Base-by-base conservation (phyloP, 2,888 invertebrate species). In the Thyatira batis region DNA sequence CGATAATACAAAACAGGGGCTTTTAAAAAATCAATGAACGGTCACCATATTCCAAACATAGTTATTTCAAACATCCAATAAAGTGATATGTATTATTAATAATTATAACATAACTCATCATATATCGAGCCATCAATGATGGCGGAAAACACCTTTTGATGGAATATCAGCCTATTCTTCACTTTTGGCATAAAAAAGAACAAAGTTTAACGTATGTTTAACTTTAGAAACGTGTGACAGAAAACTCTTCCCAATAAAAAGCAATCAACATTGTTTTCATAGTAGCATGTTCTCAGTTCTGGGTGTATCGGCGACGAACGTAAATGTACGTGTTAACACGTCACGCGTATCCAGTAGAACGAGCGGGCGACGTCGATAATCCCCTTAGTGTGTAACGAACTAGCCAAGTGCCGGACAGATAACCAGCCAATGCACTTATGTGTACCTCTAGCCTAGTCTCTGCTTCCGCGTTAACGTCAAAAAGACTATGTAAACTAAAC, bases 331-430 rank as follows among this genome's bases (percentile, higher is more conserved):
- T 71, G 61, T 61, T 67, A 64, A 67, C 64, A 69, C 64, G 69
- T 57, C 65, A 65, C 67, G 65, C 61, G 65, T 58, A 64, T 60
- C 59, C 55, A 53, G 51, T 44, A 64, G 62, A 58, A 60, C 65
- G 61, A 52, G 49, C 54, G 53, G 51, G 57, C 61, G 63, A 65
- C 69, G 68, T 68, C 70, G 70, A 65, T 88, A 86, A 87, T 87
- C 87, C 85, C 72, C 75, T 87, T 87, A 86, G 78, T 78, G 81
- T 72, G 71, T 83, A 84, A 86, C 83, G 85, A 86, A 85, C 85
- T 79, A 76, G 70, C 77, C 78, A 78, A 76, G 76, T 76, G 76
- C 67, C 59, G 63, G 70, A 65, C 74, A 73, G 76, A 79, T 83
- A 78, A 84, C 78, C 75, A 78, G 76, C 74, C 73, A 78, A 78